These are phyloP conservation scores for Pyrrhosoma nymphula DNA, from an alignment of 2,888 invertebrate species.

Conservation along the genomic window DNA sequence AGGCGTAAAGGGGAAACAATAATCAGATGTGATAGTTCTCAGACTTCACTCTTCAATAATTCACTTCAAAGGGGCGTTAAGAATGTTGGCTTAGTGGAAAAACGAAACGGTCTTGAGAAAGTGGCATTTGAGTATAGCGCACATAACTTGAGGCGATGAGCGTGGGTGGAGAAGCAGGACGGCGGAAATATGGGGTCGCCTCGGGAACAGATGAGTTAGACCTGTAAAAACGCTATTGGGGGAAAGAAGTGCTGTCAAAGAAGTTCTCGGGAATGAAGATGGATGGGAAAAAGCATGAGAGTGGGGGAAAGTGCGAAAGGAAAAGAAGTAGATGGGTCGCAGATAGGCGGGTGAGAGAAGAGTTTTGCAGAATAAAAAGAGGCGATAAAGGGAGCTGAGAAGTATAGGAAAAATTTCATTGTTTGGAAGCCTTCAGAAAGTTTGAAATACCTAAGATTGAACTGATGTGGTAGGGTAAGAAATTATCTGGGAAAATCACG, in stretches of 20 bases:
- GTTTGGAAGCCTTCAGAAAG: neutral
- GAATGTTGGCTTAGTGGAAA: neutral
- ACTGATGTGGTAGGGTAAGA: neutral
- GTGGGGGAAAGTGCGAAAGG: neutral
- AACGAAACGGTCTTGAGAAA: neutral
- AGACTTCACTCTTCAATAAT: no score
- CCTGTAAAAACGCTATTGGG: constrained; percentile 22
- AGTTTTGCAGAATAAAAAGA: neutral
- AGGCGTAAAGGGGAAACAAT: neutral
- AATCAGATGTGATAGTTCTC: no score
- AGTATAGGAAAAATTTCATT: neutral
- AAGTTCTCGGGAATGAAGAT: constrained; percentile 43
- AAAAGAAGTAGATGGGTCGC: neutral
- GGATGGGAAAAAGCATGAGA: neutral
- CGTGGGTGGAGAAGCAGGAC: neutral
- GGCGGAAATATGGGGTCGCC: neutral
- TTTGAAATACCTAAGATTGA: neutral
- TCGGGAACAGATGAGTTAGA: neutral
- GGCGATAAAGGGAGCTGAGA: neutral
- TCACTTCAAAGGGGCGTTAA: neutral
- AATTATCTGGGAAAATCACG: neutral
- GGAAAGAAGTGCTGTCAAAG: constrained; percentile 46
- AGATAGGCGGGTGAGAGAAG: neutral
- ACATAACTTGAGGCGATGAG: neutral
- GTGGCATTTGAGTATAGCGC: neutral